Evolutionary conservation across 2,888 invertebrate species (phyloP).

Genomic region (Nymphalis polychloros): DNA sequence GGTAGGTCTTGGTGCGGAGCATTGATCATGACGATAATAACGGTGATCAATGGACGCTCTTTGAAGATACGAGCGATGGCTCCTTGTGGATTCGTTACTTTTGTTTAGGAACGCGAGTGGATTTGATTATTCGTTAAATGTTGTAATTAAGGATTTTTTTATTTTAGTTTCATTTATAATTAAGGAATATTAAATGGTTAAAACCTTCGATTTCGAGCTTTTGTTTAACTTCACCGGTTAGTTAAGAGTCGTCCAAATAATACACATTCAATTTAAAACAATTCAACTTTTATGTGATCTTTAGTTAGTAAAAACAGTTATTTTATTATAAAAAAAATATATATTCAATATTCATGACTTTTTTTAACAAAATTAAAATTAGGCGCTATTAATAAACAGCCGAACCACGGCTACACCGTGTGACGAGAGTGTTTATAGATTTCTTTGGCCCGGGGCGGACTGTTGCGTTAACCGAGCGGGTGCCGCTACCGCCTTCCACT

Average conservation of each 20-base stretch:
- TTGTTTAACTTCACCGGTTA: too few species aligned
- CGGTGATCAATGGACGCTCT: conserved; percentile 29
- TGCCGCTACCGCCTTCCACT: conserved; percentile 55
- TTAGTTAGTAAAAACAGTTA: too few species aligned
- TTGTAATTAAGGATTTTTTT: too few species aligned
- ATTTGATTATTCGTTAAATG: too few species aligned
- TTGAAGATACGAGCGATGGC: conserved; percentile 5
- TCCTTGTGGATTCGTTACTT: conserved; percentile 2
- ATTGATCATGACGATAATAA: conserved; percentile 37
- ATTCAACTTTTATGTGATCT: too few species aligned
- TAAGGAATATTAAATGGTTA: too few species aligned
- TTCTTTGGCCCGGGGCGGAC: conserved; percentile 35
- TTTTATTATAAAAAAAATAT: too few species aligned
- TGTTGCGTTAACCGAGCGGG: conserved; percentile 24
- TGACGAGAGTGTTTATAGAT: conserved; percentile 21
- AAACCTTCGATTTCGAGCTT: too few species aligned
- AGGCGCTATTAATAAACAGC: background rate
- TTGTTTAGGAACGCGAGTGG: conserved; percentile 4
- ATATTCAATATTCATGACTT: background rate
- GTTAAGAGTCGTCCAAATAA: too few species aligned
- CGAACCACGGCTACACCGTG: conserved; percentile 10
- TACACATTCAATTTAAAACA: too few species aligned
- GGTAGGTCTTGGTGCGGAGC: conserved; percentile 19
- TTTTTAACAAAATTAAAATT: background rate
- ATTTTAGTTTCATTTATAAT: too few species aligned